Conservation (phyloP, 2,113 vertebrate genomes). For the Perognathus longimembris region DNA sequence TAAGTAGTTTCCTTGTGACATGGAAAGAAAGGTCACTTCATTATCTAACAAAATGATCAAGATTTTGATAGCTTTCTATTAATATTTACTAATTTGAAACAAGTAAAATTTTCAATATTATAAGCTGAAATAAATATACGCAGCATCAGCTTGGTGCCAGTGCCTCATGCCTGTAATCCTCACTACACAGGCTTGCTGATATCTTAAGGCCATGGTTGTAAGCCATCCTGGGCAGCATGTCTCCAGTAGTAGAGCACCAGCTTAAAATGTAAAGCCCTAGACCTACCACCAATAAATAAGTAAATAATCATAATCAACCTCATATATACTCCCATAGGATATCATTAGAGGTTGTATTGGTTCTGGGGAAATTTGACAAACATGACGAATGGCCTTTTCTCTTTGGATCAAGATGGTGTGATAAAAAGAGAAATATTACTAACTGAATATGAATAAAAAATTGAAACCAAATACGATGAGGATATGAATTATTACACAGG, state of each 20-base stretch:
- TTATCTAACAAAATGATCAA: neutral
- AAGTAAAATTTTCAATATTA: slow-evolving; percentile 5
- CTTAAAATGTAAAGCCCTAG: no score
- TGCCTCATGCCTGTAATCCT: no score
- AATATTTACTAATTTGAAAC: slow-evolving; percentile 13
- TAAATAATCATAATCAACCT: neutral
- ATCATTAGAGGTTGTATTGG: neutral
- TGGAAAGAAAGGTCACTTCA: neutral
- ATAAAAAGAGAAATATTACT: neutral
- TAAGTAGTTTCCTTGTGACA: neutral
- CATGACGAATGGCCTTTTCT: neutral
- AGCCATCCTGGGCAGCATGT: no score
- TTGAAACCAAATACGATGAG: neutral
- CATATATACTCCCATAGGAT: neutral
- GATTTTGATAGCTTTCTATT: neutral
- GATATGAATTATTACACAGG: neutral
- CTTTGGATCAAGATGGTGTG: neutral
- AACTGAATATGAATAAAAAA: neutral
- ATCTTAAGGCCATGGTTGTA: no score
- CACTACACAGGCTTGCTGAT: no score
- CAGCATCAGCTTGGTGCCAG: no score
- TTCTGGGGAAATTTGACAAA: neutral
- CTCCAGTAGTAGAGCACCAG: no score
- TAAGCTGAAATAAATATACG: neutral
- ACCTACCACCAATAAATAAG: no score